Percentiles rank a stretch among this genome's conserved stretches.
phyloP scores from a whole-genome alignment of 2,797 vertebrate genomes.

The Pelobates cultripes region DNA sequence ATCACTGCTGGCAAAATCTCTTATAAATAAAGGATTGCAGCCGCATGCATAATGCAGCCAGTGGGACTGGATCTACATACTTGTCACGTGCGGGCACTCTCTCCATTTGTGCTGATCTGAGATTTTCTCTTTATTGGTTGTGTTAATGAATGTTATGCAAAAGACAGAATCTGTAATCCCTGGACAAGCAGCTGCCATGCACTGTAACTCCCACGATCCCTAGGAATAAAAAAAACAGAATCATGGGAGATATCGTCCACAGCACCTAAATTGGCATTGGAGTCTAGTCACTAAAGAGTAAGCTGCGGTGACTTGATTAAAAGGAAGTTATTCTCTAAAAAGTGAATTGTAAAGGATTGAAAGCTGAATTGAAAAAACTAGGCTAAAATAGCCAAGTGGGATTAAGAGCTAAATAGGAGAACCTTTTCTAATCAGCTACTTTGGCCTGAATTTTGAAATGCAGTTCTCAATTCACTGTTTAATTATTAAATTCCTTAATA shows the following conservation, averaged over 20 bases:
- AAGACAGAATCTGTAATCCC: background rate
- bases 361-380: too few relatives aligned
- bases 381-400: too few relatives aligned
- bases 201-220: background rate
- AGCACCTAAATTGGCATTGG: background rate
- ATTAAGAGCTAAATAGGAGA: too few relatives aligned
- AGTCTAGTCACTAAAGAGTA: too few relatives aligned
- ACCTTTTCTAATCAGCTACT: too few relatives aligned
- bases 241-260: background rate
- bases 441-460: too few relatives aligned
- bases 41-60: background rate
- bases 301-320: too few relatives aligned
- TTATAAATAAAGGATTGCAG: slow-evolving; percentile 17
- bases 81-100: background rate
- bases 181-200: background rate
- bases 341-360: too few relatives aligned
- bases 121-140: background rate
- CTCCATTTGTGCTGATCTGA: too few relatives aligned
- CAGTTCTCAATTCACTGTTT: too few relatives aligned
- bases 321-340: too few relatives aligned
- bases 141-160: background rate
- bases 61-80: background rate
- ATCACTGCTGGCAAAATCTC: slow-evolving; percentile 20
- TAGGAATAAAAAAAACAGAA: background rate
- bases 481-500: too few relatives aligned